Conservation (phyloP, 2,113 vertebrate species). For the Taurulus bubalis region DNA sequence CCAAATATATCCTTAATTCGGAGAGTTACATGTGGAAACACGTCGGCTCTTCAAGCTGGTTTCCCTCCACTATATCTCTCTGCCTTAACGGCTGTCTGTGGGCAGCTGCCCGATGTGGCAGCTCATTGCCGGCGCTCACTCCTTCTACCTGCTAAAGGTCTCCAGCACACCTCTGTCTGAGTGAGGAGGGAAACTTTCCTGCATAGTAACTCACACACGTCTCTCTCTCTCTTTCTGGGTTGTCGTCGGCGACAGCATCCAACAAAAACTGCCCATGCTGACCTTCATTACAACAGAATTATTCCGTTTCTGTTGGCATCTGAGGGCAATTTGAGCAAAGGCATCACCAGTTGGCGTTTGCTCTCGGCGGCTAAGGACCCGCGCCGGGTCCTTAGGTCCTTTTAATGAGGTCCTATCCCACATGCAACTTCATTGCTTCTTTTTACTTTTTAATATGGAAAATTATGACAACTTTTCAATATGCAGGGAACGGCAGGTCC, state of each 20-base stretch:
- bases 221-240: background rate
- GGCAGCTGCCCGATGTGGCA: background rate
- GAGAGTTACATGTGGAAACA: background rate
- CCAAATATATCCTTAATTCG: background rate
- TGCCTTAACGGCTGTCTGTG: background rate
- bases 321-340: background rate
- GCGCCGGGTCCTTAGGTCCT: background rate
- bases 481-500: background rate
- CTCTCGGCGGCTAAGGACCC: background rate
- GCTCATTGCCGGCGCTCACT: background rate
- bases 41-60: background rate
- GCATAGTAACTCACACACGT: background rate
- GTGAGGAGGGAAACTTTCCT: background rate
- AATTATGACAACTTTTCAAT: slow-evolving; percentile 1
- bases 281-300: background rate
- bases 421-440: slow-evolving; percentile 8
- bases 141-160: background rate
- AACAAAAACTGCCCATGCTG: background rate
- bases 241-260: too few species aligned
- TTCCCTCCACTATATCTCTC: background rate
- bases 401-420: background rate
- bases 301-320: background rate
- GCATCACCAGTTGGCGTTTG: background rate
- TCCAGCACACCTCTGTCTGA: background rate
- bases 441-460: slow-evolving; percentile 9